Conservation (phyloP, 2,797 vertebrate genomes). For the Rhinatrema bivittatum region DNA sequence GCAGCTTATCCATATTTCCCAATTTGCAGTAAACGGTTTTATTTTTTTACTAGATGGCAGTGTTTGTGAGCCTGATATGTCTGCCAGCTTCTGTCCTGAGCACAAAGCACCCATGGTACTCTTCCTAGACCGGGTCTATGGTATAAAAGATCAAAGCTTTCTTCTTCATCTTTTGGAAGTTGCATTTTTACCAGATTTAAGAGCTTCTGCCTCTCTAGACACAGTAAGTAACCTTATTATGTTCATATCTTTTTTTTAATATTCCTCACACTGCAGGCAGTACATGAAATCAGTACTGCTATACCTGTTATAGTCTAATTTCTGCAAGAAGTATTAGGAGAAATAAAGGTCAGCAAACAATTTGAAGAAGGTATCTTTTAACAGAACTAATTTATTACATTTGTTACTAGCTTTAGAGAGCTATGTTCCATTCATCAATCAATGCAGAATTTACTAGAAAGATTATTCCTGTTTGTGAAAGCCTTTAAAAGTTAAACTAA, state of each 20-base stretch:
- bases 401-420: not conserved
- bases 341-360: not conserved
- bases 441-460: too few species aligned
- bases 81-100: constrained; percentile 91
- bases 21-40: too few species aligned
- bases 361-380: not conserved
- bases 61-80: constrained; percentile 88
- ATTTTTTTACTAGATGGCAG: constrained; percentile 70
- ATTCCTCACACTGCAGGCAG: too few species aligned
- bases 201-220: constrained; percentile 86
- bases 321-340: not conserved
- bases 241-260: too few species aligned
- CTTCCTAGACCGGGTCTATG: constrained; percentile 93
- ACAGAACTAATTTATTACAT: not conserved
- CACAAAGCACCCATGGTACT: constrained; percentile 97
- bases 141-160: constrained; percentile 90
- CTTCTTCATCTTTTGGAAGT: constrained; percentile 91
- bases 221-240: constrained; percentile 64
- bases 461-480: too few species aligned
- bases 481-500: too few species aligned
- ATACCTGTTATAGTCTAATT: too few species aligned
- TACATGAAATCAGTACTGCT: too few species aligned
- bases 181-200: constrained; percentile 91
- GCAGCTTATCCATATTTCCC: too few species aligned
- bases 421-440: not conserved